These are phyloP conservation scores for Oreohelix idahoensis DNA, from an alignment of 1,140 invertebrate species.

Conservation along the genomic window DNA sequence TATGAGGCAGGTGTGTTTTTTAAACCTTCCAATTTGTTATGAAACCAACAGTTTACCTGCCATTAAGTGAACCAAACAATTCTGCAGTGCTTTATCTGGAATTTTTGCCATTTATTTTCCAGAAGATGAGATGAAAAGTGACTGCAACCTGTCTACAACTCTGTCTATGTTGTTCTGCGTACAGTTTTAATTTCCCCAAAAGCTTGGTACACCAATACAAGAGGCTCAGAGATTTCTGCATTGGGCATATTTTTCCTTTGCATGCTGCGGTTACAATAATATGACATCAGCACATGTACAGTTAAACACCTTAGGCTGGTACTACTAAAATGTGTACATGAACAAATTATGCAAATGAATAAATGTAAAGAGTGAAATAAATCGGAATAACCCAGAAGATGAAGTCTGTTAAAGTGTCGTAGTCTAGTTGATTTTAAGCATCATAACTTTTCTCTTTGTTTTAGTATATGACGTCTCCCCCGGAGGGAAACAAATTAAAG, in stretches of 20 bases:
- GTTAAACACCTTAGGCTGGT: neutral
- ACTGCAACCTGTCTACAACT: conserved; percentile 3
- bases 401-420: too few relatives aligned
- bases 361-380: too few relatives aligned
- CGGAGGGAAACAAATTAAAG: too few relatives aligned
- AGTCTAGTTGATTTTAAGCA: too few relatives aligned
- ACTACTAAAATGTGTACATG: neutral
- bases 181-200: conserved; percentile 36
- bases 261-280: neutral
- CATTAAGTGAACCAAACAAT: neutral
- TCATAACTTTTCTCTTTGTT: too few relatives aligned
- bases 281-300: neutral
- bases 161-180: conserved; percentile 40
- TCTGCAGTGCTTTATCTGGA: neutral
- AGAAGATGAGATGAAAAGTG: conserved; percentile 30
- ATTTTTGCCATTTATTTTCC: conserved; percentile 41
- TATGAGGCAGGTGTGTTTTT: neutral
- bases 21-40: too few relatives aligned
- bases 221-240: neutral
- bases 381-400: too few relatives aligned
- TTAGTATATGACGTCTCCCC: too few relatives aligned
- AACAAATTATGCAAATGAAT: too few relatives aligned
- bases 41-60: too few relatives aligned
- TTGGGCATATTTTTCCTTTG: neutral
- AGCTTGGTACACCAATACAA: neutral